A percentile compares a stretch with the other conserved stretches of the same genome.
phyloP scores from a whole-genome alignment of 2,888 invertebrate genomes.

The Chrysolina americana region DNA sequence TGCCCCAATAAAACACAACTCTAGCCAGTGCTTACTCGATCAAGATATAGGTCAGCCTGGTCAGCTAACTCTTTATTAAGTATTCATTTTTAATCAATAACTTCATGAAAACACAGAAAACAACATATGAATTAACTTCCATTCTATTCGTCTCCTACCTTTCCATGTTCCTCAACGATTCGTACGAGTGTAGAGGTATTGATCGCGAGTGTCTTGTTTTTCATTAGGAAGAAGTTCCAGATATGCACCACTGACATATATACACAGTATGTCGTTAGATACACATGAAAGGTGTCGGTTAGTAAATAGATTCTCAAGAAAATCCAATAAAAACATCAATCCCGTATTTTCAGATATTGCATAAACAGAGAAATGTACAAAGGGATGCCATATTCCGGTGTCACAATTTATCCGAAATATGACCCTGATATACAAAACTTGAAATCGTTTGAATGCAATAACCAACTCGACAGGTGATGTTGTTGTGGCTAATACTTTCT shows the following conservation, averaged over 20 bases:
- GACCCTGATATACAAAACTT: too few relatives aligned
- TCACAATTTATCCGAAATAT: too few relatives aligned
- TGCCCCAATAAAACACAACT: slow-evolving; percentile 14
- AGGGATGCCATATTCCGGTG: too few relatives aligned
- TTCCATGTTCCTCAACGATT: neutral
- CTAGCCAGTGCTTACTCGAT: slow-evolving; percentile 14
- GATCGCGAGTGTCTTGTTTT: neutral
- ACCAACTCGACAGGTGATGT: too few relatives aligned
- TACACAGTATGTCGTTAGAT: too few relatives aligned
- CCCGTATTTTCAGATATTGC: too few relatives aligned
- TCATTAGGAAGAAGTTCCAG: neutral
- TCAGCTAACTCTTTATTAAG: slow-evolving; percentile 23
- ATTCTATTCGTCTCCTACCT: neutral
- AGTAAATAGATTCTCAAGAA: too few relatives aligned
- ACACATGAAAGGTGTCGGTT: too few relatives aligned
- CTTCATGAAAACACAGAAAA: slow-evolving; percentile 15
- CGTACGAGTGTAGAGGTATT: neutral
- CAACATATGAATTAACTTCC: neutral
- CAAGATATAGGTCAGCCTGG: slow-evolving; percentile 23
- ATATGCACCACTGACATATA: neutral
- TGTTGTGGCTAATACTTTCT: too few relatives aligned
- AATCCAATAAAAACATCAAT: too few relatives aligned
- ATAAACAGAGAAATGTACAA: too few relatives aligned
- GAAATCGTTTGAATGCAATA: too few relatives aligned
- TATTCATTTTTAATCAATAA: slow-evolving; percentile 23